Conservation (phyloP, 2,113 vertebrate species). For the Coryphaenoides rupestris region DNA sequence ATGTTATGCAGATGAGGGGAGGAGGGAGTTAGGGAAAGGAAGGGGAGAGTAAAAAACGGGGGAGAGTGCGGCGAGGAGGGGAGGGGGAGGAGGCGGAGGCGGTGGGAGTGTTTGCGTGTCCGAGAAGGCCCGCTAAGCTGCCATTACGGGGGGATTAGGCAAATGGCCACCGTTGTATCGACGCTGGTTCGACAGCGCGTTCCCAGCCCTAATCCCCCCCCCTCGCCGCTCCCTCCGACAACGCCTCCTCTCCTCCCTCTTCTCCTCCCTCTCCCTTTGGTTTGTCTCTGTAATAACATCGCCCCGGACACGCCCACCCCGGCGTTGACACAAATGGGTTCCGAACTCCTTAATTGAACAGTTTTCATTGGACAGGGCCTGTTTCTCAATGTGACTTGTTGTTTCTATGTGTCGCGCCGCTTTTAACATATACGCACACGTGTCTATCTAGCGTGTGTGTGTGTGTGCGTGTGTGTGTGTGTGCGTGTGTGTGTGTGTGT, state of each 20-base stretch:
- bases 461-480: background rate
- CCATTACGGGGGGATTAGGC: conserved; percentile 82
- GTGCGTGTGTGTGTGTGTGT: background rate
- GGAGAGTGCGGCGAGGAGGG: conserved; percentile 62
- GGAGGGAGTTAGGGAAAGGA: conserved; percentile 45
- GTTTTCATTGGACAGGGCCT: no score
- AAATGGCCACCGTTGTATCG: conserved; percentile 76
- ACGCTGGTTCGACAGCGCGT: conserved; percentile 74
- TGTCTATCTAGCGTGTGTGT: background rate
- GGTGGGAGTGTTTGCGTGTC: conserved; percentile 73
- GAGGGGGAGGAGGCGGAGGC: conserved; percentile 69
- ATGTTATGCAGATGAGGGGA: conserved; percentile 78
- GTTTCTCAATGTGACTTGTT: background rate
- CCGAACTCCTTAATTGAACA: no score
- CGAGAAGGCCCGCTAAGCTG: conserved; percentile 77
- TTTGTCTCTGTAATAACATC: background rate
- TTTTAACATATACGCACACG: no score
- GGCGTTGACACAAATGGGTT: no score
- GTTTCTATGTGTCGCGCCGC: no score
- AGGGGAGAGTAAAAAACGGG: conserved; percentile 57
- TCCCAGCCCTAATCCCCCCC: conserved; percentile 71
- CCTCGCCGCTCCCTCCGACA: conserved; percentile 66
- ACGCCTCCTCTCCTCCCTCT: conserved; percentile 62
- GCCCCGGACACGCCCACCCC: background rate
- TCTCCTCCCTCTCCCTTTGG: conserved; percentile 50